A percentile compares a stretch with the other conserved stretches of the same genome.
Conservation (phyloP, 2,888 invertebrate species). For the Drosophila diplacantha region DNA sequence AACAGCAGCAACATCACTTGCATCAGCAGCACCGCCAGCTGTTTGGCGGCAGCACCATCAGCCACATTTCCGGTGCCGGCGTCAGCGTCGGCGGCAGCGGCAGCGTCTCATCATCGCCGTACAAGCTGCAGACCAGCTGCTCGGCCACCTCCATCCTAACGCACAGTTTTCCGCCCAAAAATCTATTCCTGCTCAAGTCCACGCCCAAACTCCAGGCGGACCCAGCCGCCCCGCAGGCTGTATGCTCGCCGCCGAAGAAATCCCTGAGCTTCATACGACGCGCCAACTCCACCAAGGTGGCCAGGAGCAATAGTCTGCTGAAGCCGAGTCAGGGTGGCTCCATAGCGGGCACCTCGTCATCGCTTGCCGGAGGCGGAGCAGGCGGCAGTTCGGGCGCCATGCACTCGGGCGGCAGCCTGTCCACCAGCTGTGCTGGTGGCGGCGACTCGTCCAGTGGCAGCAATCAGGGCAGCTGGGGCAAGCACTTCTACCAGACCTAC, state of each 20-base stretch:
- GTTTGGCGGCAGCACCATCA: constrained; percentile 67
- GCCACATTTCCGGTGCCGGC: constrained; percentile 36
- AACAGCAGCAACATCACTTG: constrained; percentile 14
- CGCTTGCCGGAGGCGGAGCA: neutral
- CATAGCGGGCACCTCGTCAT: constrained; percentile 2
- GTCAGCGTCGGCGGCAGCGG: neutral
- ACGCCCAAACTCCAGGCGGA: constrained; percentile 63
- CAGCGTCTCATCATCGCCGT: constrained; percentile 38
- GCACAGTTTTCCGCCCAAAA: constrained; percentile 78
- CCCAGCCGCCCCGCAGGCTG: constrained; percentile 67
- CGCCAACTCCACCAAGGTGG: constrained; percentile 85
- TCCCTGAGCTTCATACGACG: constrained; percentile 83
- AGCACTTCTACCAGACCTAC: constrained; percentile 73
- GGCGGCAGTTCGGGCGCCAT: neutral
- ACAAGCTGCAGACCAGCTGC: constrained; percentile 59
- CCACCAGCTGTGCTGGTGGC: constrained; percentile 52
- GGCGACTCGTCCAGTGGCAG: constrained; percentile 34
- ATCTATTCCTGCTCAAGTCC: constrained; percentile 77
- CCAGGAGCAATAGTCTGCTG: constrained; percentile 82
- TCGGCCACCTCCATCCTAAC: constrained; percentile 68
- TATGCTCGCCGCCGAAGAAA: constrained; percentile 79
- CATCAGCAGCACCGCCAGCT: constrained; percentile 56
- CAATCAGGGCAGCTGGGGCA: constrained; percentile 71
- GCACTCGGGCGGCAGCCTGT: constrained; percentile 38
- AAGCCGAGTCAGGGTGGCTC: constrained; percentile 79